Percentiles rank a stretch among this genome's conserved stretches.
phyloP scores from a whole-genome alignment of 2,888 invertebrate species.

The Drosophila algonquin region DNA sequence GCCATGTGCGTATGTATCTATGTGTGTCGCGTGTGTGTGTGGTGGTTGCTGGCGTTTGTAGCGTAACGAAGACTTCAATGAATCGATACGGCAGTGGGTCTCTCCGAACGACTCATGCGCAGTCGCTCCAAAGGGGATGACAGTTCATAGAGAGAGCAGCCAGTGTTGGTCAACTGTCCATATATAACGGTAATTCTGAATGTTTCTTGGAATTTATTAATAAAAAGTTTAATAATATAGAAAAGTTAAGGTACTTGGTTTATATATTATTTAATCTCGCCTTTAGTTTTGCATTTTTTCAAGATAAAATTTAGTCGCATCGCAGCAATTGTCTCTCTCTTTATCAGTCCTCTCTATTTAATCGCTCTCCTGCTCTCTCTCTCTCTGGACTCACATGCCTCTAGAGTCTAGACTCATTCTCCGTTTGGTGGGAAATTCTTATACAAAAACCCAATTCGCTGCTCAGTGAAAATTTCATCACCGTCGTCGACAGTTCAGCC shows the following conservation, averaged over 20 bases:
- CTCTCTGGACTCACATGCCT: constrained; percentile 41
- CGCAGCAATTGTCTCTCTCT: background rate
- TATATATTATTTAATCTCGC: background rate
- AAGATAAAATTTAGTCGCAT: background rate
- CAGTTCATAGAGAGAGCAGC: constrained; percentile 11
- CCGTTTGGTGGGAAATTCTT: constrained; percentile 73
- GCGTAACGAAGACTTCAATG: constrained; percentile 59
- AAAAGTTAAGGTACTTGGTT: rapidly evolving
- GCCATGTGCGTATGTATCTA: constrained; percentile 9
- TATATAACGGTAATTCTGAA: constrained; percentile 52
- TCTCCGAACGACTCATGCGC: constrained; percentile 60
- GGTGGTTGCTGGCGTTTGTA: constrained; percentile 52
- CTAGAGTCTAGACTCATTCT: constrained; percentile 41
- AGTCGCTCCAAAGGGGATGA: constrained; percentile 15
- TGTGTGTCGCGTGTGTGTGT: constrained; percentile 7
- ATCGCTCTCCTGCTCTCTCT: background rate
- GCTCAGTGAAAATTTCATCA: constrained; percentile 83
- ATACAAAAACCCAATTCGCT: constrained; percentile 56
- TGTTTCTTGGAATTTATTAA: background rate
- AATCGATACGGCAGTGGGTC: constrained; percentile 67
- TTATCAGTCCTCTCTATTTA: constrained; percentile 8
- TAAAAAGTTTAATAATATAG: background rate
- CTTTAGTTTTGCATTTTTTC: background rate
- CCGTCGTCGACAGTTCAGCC: constrained; percentile 81
- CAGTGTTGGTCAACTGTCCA: constrained; percentile 52